Evolutionary conservation across 1,140 invertebrate genomes (phyloP), one percentile per base, ranked within the genome.

Genomic region (Pogonognathellus flavescens): DNA sequence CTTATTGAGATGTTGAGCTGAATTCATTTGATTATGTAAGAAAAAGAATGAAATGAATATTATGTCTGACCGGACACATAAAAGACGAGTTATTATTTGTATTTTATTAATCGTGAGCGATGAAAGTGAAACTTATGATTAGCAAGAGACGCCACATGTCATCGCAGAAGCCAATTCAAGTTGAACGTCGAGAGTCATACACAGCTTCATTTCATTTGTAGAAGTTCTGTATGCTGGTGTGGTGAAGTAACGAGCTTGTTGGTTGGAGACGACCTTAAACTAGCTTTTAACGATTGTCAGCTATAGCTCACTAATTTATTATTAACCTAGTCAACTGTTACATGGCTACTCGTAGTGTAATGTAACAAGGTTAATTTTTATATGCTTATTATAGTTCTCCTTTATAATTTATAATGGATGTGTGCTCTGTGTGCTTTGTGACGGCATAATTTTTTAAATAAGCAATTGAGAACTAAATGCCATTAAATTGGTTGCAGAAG

Each of bases 71-170:
- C 31, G 6, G 6, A 41, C 31, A 41, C 31, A 41, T 41, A 10
- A 16, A 10, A 55, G 11, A 14, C 53, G 53, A 16, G 31, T 41
- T 41, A 41, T 41, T 16, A 55, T 2, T 55, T 55, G 53, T 66
- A 66, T 31, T 62, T 25, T 25, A 25, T 66, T 60, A 60, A 25
- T 66, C 11, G 10, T 66, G 14, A 25, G 62, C 62, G 62, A 66
- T 66, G 62, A 66, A 66, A 66, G 62, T 66, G 62, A 66, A 66
- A 66, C 22, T 14, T 66, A 66, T 66, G 20, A 66, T 66, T 66
- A 66, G 25, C 62, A 66, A 66, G 62, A 49, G 31, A 70, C 31
- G 31, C 31, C 6, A 41, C 31, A n/a, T n/a, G 41, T 49, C n/a
- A 41, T 49, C 25, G 25, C 9, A 18, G 14, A 41, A 18, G 41